Evolutionary conservation across 1,140 invertebrate species (phyloP).

Genomic region (Metaphire vulgaris): DNA sequence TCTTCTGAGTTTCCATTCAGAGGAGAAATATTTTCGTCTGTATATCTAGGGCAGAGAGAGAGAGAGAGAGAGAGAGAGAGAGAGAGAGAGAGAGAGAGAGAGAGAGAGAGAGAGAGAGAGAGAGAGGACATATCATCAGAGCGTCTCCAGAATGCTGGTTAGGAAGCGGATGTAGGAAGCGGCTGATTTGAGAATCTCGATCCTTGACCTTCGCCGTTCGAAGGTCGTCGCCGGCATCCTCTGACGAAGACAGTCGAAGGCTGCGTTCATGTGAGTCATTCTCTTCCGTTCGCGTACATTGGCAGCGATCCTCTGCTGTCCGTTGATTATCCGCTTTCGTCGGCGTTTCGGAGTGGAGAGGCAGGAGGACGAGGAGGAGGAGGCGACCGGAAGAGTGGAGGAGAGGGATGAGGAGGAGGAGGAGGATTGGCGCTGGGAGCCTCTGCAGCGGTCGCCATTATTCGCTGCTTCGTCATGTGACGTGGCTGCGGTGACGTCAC

Average conservation of each 20-base stretch:
- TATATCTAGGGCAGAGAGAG: too few species aligned
- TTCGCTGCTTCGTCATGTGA: too few species aligned
- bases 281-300: conserved; percentile 70
- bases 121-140: too few species aligned
- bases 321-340: conserved; percentile 36
- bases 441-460: too few species aligned
- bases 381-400: neutral
- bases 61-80: too few species aligned
- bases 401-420: neutral
- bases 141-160: neutral
- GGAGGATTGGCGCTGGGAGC: neutral
- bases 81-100: too few species aligned
- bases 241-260: conserved; percentile 65
- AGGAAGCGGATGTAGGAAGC: conserved; percentile 9
- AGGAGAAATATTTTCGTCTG: too few species aligned
- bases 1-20: too few species aligned
- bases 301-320: conserved; percentile 40
- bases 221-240: conserved; percentile 92
- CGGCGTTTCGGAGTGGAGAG: neutral
- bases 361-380: neutral
- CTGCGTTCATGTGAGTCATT: conserved; percentile 97
- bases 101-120: too few species aligned
- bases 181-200: conserved; percentile 76
- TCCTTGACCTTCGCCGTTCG: conserved; percentile 90
- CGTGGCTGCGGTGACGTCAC: too few species aligned